Conservation (phyloP, 2,113 vertebrate genomes). For the Saimiri boliviensis region DNA sequence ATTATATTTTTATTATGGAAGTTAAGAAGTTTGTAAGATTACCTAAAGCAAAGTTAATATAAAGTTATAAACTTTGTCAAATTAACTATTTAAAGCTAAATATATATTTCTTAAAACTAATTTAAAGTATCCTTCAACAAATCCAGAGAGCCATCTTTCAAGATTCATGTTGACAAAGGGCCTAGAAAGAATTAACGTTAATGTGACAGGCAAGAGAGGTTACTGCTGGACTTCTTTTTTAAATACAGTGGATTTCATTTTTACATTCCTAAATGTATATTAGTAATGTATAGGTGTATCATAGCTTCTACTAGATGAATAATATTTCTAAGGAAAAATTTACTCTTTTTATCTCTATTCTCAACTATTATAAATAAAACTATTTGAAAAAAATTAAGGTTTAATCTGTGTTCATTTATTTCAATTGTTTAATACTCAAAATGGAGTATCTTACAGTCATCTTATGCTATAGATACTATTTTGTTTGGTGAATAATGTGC, state of each 20-base stretch:
- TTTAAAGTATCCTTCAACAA: not conserved
- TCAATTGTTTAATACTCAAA: not conserved
- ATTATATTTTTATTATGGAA: not conserved
- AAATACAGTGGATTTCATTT: not conserved
- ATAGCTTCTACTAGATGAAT: not conserved
- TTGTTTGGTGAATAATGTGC: not conserved
- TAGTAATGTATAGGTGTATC: not conserved
- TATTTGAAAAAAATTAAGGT: not conserved
- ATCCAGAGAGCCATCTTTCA: conserved; percentile 4
- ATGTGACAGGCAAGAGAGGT: not conserved
- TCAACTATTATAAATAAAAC: not conserved
- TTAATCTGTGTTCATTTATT: not conserved
- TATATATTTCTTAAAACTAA: not conserved
- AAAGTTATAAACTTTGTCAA: not conserved
- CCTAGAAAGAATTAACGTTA: conserved; percentile 1
- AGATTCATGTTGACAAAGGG: not conserved
- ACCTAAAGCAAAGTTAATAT: not conserved
- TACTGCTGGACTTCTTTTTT: not conserved
- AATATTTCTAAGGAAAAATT: not conserved
- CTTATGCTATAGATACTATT: not conserved
- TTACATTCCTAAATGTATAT: not conserved
- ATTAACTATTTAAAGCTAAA: not conserved
- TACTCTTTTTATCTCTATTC: not conserved
- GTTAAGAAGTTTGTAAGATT: conserved; percentile 1
- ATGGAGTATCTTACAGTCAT: not conserved